Percentiles rank a stretch among this genome's conserved stretches.
Evolutionary conservation across 1,140 invertebrate species (phyloP).

Genomic region (Antheraea pernyi): DNA sequence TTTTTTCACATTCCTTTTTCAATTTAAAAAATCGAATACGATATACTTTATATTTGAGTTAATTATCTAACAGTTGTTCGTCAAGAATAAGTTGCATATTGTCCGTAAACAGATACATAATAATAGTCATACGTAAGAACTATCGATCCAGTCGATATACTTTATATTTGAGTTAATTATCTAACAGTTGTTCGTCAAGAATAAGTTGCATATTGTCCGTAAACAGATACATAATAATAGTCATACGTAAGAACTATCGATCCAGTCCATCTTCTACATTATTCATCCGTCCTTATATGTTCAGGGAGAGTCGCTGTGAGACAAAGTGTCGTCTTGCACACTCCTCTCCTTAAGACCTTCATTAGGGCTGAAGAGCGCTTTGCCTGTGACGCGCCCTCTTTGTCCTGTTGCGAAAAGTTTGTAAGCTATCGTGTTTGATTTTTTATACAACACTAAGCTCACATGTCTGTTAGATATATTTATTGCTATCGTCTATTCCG

Average conservation of each 20-base stretch:
- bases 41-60: no score
- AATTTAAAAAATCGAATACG: no score
- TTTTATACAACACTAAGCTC: background rate
- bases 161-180: no score
- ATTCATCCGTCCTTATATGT: constrained; percentile 3
- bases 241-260: background rate
- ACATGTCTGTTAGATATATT: background rate
- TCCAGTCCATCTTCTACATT: background rate
- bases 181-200: no score
- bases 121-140: background rate
- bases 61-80: no score
- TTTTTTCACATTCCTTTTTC: no score
- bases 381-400: constrained; percentile 42
- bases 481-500: background rate
- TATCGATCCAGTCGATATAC: background rate
- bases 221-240: background rate
- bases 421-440: background rate
- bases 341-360: constrained; percentile 39
- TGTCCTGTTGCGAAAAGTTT: background rate
- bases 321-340: constrained; percentile 52
- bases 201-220: background rate
- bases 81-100: background rate
- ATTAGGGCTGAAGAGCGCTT: constrained; percentile 37
- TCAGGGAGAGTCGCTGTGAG: constrained; percentile 27
- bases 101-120: background rate